Conservation (phyloP, 2,888 invertebrate species). For the Eupithecia inturbata region DNA sequence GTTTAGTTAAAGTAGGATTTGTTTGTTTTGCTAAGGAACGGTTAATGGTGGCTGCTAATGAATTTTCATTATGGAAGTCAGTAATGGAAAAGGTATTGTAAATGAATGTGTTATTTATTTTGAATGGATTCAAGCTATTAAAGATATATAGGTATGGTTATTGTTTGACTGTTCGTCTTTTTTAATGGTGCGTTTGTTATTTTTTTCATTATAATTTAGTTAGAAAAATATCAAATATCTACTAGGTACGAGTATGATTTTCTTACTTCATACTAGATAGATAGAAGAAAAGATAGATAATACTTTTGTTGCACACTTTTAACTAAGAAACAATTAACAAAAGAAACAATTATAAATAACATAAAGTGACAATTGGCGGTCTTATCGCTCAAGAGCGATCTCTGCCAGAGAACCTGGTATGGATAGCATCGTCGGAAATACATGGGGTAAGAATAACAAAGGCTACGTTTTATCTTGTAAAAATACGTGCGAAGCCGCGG, state of each 20-base stretch:
- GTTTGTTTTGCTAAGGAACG: conserved; percentile 79
- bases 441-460: no score
- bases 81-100: conserved; percentile 64
- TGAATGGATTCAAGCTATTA: conserved; percentile 34
- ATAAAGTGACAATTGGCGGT: no score
- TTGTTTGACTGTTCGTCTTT: conserved; percentile 25
- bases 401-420: no score
- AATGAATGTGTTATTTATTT: conserved; percentile 42
- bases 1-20: conserved; percentile 76
- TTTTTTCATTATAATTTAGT: conserved; percentile 8
- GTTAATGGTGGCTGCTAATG: conserved; percentile 78
- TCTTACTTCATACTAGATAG: no score
- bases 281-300: no score
- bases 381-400: no score
- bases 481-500: no score
- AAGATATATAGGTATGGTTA: conserved; percentile 33
- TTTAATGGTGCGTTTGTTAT: conserved; percentile 23
- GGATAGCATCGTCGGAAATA: no score
- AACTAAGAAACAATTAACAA: no score
- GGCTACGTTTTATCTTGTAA: no score
- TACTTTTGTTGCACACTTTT: no score
- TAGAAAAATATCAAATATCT: not conserved
- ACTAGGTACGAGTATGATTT: not conserved
- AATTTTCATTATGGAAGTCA: conserved; percentile 77
- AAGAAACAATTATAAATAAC: no score